Percentiles rank a stretch among this genome's conserved stretches.
These are phyloP conservation scores for Enteromius unitaeniatus DNA, from an alignment of 2,797 vertebrate species.

Conservation along the genomic window DNA sequence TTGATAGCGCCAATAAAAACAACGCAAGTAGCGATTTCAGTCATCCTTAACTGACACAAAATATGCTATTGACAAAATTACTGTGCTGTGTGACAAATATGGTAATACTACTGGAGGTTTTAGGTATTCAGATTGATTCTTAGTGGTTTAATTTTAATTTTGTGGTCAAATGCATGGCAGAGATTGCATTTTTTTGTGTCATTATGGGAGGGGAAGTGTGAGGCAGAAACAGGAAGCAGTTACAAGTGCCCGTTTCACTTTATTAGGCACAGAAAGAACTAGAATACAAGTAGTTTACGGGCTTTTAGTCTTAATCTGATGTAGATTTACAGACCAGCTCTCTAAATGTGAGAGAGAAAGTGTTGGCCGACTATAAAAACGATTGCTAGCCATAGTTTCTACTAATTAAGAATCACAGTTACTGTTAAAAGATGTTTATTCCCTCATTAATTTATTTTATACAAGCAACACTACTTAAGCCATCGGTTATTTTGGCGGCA, in stretches of 20 bases:
- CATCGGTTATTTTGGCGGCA: not conserved
- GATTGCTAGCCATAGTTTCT: not conserved
- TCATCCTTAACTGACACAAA: not conserved
- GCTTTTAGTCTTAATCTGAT: not conserved
- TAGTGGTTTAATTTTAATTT: conserved; percentile 8
- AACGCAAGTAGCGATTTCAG: not conserved
- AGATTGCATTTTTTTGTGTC: not conserved
- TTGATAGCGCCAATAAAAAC: not conserved
- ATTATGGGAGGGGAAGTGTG: conserved; percentile 44
- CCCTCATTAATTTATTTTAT: not conserved
- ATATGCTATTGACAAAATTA: not conserved
- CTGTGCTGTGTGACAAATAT: not conserved
- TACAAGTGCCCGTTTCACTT: conserved; percentile 8
- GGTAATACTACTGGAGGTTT: not conserved
- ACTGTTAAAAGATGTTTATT: not conserved
- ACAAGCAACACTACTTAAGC: not conserved
- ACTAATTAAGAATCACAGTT: not conserved
- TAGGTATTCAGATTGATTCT: not conserved
- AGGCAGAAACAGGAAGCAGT: conserved; percentile 52
- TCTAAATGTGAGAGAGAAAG: not conserved
- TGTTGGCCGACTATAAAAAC: not conserved
- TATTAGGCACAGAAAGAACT: conserved; percentile 9
- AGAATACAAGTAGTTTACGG: not conserved
- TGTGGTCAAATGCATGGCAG: not conserved
- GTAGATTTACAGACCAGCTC: not conserved